Conservation (phyloP, 2,888 invertebrate species). For the Hofmannophila pseudospretella region DNA sequence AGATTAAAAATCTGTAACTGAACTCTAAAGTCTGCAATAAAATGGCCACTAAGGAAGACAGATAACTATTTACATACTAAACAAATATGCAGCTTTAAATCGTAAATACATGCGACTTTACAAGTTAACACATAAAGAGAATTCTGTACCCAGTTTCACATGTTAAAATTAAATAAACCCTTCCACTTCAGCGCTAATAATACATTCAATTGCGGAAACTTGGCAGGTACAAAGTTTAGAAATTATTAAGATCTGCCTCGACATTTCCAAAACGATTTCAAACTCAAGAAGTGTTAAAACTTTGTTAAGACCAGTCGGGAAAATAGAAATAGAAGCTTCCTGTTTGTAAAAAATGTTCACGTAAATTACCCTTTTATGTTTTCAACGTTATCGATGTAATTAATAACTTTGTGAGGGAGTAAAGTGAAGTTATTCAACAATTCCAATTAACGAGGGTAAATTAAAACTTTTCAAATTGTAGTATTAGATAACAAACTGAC, state of each 20-base stretch:
- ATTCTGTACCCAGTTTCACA: too few species aligned
- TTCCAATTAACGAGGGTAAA: slow-evolving; percentile 8
- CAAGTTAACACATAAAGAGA: too few species aligned
- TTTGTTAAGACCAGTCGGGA: background rate
- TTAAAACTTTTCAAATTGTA: slow-evolving; percentile 1
- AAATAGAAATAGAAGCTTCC: background rate
- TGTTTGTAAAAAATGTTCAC: background rate
- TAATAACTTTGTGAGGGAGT: background rate
- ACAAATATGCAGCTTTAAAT: too few species aligned
- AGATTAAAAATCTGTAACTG: too few species aligned
- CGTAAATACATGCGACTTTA: too few species aligned
- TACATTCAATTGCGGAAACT: slow-evolving; percentile 2
- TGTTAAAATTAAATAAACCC: too few species aligned
- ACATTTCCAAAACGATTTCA: background rate
- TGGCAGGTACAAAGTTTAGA: background rate
- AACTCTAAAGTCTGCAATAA: too few species aligned
- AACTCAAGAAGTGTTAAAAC: background rate
- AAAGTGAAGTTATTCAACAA: slow-evolving; percentile 4
- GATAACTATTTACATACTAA: too few species aligned
- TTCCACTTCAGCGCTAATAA: too few species aligned
- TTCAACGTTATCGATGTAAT: too few species aligned
- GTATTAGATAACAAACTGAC: background rate
- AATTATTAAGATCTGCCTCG: background rate
- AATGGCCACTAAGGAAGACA: too few species aligned
- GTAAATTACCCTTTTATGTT: background rate